Evolutionary conservation across 1,140 invertebrate genomes (phyloP).

Genomic region (Drosophila obscura): DNA sequence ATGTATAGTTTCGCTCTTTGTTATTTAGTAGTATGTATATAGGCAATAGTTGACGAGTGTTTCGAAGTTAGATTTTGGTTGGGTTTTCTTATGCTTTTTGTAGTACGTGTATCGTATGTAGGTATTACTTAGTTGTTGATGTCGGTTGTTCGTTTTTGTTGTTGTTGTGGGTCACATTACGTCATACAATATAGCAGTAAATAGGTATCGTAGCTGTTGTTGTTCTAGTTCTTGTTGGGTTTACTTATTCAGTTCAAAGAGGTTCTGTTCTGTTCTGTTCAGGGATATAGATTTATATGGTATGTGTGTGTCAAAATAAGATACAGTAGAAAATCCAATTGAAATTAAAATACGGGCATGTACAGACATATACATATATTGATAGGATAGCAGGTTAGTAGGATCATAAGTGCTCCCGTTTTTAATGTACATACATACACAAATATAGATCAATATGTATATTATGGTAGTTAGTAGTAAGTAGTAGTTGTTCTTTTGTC

Average conservation of each 20-base stretch:
- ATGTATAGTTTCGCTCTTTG: constrained; percentile 52
- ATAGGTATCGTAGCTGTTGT: constrained; percentile 78
- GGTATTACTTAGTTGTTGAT: constrained; percentile 38
- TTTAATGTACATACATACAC: constrained; percentile 49
- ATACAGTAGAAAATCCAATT: constrained; percentile 8
- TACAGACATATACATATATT: neutral
- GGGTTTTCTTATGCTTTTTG: constrained; percentile 21
- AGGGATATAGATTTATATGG: constrained; percentile 14
- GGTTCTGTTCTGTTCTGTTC: neutral
- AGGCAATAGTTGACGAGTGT: constrained; percentile 65
- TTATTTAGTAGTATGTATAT: constrained; percentile 26
- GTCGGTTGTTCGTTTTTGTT: constrained; percentile 30
- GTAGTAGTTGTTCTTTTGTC: constrained; percentile 47
- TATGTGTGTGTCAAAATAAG: constrained; percentile 23
- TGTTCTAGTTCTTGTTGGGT: constrained; percentile 31
- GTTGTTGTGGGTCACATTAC: constrained; percentile 60
- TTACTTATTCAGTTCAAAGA: constrained; percentile 45
- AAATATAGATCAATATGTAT: constrained; percentile 39
- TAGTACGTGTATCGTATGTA: constrained; percentile 38
- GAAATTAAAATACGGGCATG: neutral
- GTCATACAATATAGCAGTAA: constrained; percentile 75
- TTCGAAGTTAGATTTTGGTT: constrained; percentile 42
- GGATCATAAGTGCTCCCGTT: constrained; percentile 17
- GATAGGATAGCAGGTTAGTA: constrained; percentile 24
- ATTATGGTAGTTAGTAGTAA: constrained; percentile 32